Conservation (phyloP, 2,888 invertebrate genomes). For the Heterodera filipjevi region DNA sequence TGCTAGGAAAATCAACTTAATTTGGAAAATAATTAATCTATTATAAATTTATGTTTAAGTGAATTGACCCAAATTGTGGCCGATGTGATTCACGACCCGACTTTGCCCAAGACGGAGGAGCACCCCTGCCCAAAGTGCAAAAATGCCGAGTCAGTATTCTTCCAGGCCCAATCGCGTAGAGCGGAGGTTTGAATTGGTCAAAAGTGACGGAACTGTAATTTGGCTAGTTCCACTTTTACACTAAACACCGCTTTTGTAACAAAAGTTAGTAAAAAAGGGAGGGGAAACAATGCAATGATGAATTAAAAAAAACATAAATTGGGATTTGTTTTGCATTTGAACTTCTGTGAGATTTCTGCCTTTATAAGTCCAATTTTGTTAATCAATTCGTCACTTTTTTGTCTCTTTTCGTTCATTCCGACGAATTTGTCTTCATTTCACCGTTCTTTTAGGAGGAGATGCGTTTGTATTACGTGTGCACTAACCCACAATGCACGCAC, state of each 20-base stretch:
- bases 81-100: slow-evolving; percentile 97
- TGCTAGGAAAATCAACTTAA: no score
- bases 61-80: slow-evolving; percentile 97
- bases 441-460: slow-evolving; percentile 67
- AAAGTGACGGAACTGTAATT: background rate
- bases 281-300: no score
- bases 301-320: no score
- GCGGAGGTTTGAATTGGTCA: slow-evolving; percentile 75
- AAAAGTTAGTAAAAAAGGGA: no score
- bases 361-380: no score
- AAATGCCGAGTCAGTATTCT: slow-evolving; percentile 94
- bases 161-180: slow-evolving; percentile 86
- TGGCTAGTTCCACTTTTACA: background rate
- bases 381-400: background rate
- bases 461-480: slow-evolving; percentile 70
- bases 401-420: no score
- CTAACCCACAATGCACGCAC: slow-evolving; percentile 67
- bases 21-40: no score
- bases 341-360: no score
- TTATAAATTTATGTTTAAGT: no score
- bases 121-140: slow-evolving; percentile 96
- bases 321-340: no score
- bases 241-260: no score
- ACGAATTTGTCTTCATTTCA: background rate
- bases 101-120: slow-evolving; percentile 93